These are phyloP conservation scores for Chironomus tentans DNA, from an alignment of 2,888 invertebrate genomes.

Conservation along the genomic window DNA sequence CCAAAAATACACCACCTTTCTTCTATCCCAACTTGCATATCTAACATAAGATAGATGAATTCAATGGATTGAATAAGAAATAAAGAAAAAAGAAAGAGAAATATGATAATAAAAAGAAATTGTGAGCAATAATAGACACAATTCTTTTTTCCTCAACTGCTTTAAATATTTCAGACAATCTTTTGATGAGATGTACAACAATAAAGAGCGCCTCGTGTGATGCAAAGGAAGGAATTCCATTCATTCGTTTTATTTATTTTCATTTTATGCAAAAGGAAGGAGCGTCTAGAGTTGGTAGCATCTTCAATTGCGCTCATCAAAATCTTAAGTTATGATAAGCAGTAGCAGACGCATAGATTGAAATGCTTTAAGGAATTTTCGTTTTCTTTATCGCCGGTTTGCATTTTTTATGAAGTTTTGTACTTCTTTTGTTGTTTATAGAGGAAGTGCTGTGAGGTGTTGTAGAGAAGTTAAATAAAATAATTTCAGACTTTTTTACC, in stretches of 20 bases:
- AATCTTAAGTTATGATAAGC: conserved; percentile 8
- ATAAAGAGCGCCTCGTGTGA: neutral
- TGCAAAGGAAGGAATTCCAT: neutral
- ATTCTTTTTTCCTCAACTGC: neutral
- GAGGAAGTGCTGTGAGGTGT: neutral
- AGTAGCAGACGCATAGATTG: neutral
- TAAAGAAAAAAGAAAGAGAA: no score
- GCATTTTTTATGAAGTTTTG: no score
- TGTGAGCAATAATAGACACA: neutral
- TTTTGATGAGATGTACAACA: neutral
- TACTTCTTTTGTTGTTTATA: neutral
- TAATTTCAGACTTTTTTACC: no score
- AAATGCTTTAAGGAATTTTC: neutral
- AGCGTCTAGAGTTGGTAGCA: neutral
- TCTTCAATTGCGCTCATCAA: conserved; percentile 9
- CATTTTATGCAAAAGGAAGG: conserved; percentile 17
- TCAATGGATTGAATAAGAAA: no score
- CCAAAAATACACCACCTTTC: no score
- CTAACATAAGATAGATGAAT: no score
- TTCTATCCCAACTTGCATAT: no score
- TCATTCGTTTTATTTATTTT: conserved; percentile 12
- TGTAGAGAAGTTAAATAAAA: neutral
- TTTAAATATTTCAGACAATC: neutral
- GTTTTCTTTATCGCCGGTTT: neutral
- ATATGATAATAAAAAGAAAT: neutral